phyloP scores from a whole-genome alignment of 2,113 vertebrate species.

The Camelus bactrianus region DNA sequence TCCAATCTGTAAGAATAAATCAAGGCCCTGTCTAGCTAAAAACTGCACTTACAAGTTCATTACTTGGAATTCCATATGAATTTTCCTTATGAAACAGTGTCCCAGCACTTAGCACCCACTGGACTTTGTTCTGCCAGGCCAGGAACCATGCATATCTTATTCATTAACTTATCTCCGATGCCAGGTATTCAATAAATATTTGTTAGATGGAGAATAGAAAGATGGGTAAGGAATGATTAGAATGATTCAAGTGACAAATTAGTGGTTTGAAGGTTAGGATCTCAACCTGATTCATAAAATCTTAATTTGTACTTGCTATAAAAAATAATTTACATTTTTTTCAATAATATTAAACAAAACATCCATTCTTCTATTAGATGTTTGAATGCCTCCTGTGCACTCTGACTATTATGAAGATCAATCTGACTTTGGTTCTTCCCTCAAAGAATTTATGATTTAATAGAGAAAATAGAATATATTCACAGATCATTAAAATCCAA shows the following conservation, averaged over 20 bases:
- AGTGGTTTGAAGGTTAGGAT: background rate
- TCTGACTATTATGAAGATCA: background rate
- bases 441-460: background rate
- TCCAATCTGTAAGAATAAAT: background rate
- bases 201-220: background rate
- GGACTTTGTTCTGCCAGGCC: background rate
- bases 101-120: too few relatives aligned
- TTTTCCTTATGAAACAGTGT: background rate
- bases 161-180: background rate
- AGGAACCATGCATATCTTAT: background rate
- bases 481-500: constrained; percentile 16
- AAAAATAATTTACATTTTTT: background rate
- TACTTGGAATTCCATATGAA: background rate
- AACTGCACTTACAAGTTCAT: background rate
- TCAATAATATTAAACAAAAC: background rate
- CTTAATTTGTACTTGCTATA: background rate
- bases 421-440: background rate
- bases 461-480: background rate
- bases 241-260: background rate
- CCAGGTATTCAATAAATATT: background rate
- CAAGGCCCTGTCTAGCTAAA: background rate
- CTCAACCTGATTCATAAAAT: background rate
- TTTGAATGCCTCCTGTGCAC: background rate
- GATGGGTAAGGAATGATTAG: background rate
- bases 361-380: background rate